These are phyloP conservation scores for Lepidothrix coronata DNA, from an alignment of 2,113 vertebrate species.

Conservation along the genomic window DNA sequence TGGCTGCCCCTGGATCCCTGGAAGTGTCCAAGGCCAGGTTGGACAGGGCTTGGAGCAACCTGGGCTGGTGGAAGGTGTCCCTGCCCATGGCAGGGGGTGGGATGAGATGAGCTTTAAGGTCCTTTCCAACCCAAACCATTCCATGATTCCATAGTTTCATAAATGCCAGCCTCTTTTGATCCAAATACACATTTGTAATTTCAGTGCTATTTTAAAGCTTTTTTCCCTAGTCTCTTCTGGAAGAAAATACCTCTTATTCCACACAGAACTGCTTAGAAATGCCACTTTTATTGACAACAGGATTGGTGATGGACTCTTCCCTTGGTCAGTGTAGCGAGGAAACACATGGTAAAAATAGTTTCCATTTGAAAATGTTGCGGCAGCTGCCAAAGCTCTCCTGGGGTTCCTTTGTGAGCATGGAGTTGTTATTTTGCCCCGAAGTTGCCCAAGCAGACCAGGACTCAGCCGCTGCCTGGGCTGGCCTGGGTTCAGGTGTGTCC, in stretches of 20 bases:
- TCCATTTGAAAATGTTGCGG: not conserved
- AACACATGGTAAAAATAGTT: not conserved
- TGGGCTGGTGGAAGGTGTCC: accelerated
- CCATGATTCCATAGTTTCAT: not conserved
- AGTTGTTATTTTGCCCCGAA: not conserved
- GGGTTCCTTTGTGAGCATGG: not conserved
- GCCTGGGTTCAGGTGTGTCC: not conserved
- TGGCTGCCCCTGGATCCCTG: not conserved
- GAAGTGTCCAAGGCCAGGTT: accelerated
- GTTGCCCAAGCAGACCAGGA: not conserved
- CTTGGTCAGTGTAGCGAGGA: not conserved
- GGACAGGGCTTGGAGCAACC: not conserved
- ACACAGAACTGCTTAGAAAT: not conserved
- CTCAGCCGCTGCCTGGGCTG: not conserved
- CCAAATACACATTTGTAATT: not conserved
- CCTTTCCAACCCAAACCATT: not conserved
- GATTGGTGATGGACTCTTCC: not conserved
- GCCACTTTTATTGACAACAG: not conserved
- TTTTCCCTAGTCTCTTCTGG: not conserved
- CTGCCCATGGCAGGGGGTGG: not conserved
- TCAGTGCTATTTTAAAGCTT: not conserved
- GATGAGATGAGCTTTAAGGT: not conserved
- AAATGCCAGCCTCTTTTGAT: not conserved
- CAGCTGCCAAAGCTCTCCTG: not conserved
- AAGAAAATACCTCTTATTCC: not conserved